These are phyloP conservation scores for Hermaeophaga mercurialis DNA, from an alignment of 2,888 invertebrate species.

Conservation along the genomic window DNA sequence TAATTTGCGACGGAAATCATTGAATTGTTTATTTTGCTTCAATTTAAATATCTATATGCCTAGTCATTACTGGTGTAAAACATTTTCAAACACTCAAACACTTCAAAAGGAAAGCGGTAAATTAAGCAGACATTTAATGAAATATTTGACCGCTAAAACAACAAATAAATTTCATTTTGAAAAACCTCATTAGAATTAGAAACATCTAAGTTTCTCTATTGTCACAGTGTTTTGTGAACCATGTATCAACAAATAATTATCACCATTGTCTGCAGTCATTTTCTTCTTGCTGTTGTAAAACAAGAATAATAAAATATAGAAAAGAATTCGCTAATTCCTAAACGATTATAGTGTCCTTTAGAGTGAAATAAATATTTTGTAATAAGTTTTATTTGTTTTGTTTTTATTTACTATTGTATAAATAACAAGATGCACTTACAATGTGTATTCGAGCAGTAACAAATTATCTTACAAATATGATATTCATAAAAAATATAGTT, in stretches of 20 bases:
- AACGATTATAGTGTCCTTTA: neutral
- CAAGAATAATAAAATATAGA: neutral
- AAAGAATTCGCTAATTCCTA: neutral
- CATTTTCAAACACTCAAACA: no score
- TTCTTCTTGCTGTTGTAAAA: neutral
- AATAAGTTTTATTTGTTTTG: neutral
- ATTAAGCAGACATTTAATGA: no score
- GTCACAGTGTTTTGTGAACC: neutral
- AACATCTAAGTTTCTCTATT: neutral
- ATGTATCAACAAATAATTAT: neutral
- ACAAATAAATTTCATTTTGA: neutral
- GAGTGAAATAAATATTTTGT: neutral
- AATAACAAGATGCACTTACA: neutral
- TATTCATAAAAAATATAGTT: no score
- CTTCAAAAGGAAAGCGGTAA: no score
- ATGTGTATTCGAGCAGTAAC: neutral
- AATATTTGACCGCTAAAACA: no score
- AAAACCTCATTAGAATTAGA: neutral
- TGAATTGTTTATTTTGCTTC: no score
- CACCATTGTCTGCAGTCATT: neutral
- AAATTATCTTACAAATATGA: neutral
- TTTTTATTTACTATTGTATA: neutral
- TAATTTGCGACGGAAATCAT: no score
- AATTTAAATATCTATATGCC: no score
- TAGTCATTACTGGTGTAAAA: no score